phyloP scores from a whole-genome alignment of 2,888 invertebrate species.

The Scaptomyza cyrtandrae region DNA sequence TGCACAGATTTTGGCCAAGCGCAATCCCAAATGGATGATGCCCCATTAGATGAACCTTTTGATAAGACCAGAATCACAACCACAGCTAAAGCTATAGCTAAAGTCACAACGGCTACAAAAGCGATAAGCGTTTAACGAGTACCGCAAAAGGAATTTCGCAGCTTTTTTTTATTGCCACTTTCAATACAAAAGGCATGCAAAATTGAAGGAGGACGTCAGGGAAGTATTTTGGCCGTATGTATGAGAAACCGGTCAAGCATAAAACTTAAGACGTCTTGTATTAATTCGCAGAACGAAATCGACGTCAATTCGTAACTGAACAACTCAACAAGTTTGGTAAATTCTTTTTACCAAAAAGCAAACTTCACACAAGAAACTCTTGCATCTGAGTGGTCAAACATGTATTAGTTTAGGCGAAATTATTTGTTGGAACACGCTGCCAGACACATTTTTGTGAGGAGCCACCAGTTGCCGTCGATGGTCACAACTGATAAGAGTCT shows the following conservation, averaged over 20 bases:
- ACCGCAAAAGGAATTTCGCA: conserved; percentile 27
- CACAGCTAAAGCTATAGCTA: conserved; percentile 12
- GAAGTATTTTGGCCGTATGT: not conserved
- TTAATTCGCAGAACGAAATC: not conserved
- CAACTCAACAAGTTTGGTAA: too few relatives aligned
- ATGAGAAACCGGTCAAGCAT: conserved; percentile 6
- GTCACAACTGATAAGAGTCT: conserved; percentile 75
- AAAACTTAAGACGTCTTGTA: not conserved
- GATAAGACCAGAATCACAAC: conserved; percentile 36
- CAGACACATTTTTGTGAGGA: not conserved
- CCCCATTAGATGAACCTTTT: conserved; percentile 58
- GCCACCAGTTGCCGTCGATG: conserved; percentile 74
- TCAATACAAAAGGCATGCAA: conserved; percentile 19
- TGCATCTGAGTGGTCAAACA: too few relatives aligned
- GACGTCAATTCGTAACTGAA: not conserved
- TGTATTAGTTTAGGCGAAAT: not conserved
- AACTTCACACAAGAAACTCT: too few relatives aligned
- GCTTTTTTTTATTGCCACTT: conserved; percentile 14
- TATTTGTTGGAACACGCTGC: not conserved
- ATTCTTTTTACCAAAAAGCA: too few relatives aligned
- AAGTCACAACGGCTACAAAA: conserved; percentile 4
- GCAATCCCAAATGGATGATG: conserved; percentile 45
- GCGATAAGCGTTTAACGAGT: conserved; percentile 43
- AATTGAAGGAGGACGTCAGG: not conserved
- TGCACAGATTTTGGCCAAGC: conserved; percentile 35